phyloP scores from a whole-genome alignment of 2,113 vertebrate species.

The Rhodinocichla rosea region DNA sequence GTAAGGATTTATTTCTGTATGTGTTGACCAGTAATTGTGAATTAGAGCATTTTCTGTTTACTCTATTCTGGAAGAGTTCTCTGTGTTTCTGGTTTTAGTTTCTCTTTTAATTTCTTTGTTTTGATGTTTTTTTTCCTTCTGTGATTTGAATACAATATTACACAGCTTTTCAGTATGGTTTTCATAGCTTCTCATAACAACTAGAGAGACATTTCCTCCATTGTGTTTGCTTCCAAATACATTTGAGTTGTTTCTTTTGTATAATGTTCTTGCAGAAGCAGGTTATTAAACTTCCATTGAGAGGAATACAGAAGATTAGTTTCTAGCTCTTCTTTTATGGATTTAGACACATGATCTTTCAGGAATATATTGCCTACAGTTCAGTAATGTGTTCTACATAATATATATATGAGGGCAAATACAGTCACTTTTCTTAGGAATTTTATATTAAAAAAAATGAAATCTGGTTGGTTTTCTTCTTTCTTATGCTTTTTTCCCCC shows the following conservation, averaged over 20 bases:
- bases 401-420: not conserved
- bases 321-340: not conserved
- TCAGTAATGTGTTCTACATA: not conserved
- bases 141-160: constrained; percentile 42
- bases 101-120: constrained; percentile 47
- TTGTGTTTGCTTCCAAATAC: constrained; percentile 32
- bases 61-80: not conserved
- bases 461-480: not conserved
- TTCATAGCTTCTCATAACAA: constrained; percentile 4
- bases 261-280: constrained; percentile 4
- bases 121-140: not conserved
- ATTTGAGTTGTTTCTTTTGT: constrained; percentile 19
- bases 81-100: not conserved
- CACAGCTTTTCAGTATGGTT: not conserved
- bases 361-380: not conserved
- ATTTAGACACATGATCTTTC: not conserved
- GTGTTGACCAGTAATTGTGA: not conserved
- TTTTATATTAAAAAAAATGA: not conserved
- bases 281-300: constrained; percentile 35
- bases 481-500: not conserved
- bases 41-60: not conserved
- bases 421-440: not conserved
- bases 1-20: not conserved
- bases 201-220: not conserved
- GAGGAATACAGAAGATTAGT: not conserved